Percentiles rank a stretch among this genome's conserved stretches.
Evolutionary conservation across 2,888 invertebrate species (phyloP).

Genomic region (Trileptium ribeirensis): DNA sequence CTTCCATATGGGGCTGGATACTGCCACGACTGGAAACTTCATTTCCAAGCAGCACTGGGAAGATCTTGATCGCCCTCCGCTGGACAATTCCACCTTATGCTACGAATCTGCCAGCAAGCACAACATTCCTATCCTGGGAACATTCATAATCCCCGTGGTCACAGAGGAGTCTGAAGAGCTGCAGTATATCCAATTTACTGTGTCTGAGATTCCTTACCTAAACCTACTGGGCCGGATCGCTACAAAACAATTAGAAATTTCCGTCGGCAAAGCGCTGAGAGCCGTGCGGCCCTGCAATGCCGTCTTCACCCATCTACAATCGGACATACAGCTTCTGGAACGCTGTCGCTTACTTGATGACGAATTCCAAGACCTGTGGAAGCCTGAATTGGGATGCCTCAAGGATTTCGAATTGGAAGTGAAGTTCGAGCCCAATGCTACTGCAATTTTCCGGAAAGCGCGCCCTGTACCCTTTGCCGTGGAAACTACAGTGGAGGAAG

Average conservation of each 20-base stretch:
- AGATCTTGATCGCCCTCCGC: too few species aligned
- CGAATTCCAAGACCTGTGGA: constrained; percentile 29
- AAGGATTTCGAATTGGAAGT: constrained; percentile 27
- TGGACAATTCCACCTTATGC: too few species aligned
- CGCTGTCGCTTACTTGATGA: constrained; percentile 25
- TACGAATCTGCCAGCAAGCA: too few species aligned
- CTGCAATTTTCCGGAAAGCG: constrained; percentile 23
- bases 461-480: constrained; percentile 25
- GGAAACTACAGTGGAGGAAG: constrained; percentile 17
- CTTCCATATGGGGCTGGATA: too few species aligned
- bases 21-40: too few species aligned
- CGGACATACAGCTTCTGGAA: not conserved
- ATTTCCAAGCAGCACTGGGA: too few species aligned
- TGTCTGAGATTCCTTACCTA: constrained; percentile 6
- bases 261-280: not conserved
- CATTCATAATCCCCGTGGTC: too few species aligned
- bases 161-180: constrained; percentile 9
- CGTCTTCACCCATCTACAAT: constrained; percentile 14
- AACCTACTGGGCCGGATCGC: not conserved
- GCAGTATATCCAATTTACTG: not conserved
- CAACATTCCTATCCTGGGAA: too few species aligned
- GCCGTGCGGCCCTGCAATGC: not conserved
- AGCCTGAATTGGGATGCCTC: constrained; percentile 21
- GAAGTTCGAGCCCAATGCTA: constrained; percentile 17
- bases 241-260: not conserved